Percentiles rank a stretch among this genome's conserved stretches.
Evolutionary conservation across 2,113 vertebrate species (phyloP).

Genomic region (Dicerorhinus sumatrensis): DNA sequence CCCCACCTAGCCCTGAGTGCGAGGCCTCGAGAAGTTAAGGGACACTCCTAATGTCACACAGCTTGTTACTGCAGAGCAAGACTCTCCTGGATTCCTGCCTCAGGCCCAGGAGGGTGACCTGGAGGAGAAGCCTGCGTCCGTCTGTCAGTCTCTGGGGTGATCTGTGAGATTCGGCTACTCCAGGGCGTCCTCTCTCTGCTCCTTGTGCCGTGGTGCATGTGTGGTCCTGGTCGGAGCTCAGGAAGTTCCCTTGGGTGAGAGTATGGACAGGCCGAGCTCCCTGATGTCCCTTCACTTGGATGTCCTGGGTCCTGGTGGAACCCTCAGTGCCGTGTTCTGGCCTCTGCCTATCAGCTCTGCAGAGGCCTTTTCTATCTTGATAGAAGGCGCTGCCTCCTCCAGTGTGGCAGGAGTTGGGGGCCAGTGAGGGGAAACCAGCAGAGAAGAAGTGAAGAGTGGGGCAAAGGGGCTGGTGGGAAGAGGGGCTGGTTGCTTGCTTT

Average conservation of each 20-base stretch:
- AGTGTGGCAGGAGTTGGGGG: not conserved
- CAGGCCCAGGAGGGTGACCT: not conserved
- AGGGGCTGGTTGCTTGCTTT: not conserved
- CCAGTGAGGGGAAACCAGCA: not conserved
- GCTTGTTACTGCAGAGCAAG: not conserved
- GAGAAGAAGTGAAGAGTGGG: not conserved
- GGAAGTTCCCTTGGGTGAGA: not conserved
- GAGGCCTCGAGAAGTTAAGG: not conserved
- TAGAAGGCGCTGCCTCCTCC: not conserved
- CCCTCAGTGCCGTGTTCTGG: not conserved
- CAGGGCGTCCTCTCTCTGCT: fast-evolving
- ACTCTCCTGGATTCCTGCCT: not conserved
- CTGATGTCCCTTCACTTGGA: not conserved
- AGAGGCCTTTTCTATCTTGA: not conserved
- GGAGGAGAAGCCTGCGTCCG: not conserved
- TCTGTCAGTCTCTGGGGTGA: too few relatives aligned
- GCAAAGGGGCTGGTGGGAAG: not conserved
- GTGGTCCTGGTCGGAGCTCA: not conserved
- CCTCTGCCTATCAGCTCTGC: not conserved
- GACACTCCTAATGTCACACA: not conserved
- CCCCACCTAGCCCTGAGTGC: not conserved
- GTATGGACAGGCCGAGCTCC: not conserved
- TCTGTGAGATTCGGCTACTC: not conserved
- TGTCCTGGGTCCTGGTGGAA: not conserved
- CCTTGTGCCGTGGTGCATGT: not conserved